Evolutionary conservation across 2,113 vertebrate genomes (phyloP).

Genomic region (Tamias sibiricus): DNA sequence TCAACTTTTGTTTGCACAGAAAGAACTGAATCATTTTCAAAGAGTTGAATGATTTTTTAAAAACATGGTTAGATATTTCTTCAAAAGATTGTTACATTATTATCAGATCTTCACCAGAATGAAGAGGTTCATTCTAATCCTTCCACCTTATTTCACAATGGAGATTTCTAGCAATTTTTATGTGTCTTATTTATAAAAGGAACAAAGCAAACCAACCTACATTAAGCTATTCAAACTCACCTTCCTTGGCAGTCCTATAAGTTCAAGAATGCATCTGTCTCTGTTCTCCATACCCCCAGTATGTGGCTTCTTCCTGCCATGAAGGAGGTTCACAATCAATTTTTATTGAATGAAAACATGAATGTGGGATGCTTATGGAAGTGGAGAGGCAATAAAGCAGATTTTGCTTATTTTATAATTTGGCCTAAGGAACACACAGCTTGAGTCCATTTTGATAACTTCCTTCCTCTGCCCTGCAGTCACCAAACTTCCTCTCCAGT

Average conservation of each 20-base stretch:
- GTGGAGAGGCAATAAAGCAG: not conserved
- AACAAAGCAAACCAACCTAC: not conserved
- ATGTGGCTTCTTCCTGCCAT: not conserved
- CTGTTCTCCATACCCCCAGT: not conserved
- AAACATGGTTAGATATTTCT: not conserved
- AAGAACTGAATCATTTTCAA: not conserved
- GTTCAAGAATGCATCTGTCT: not conserved
- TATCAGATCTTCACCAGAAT: not conserved
- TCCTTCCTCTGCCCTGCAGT: not conserved
- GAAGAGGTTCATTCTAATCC: not conserved
- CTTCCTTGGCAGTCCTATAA: not conserved
- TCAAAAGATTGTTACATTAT: not conserved
- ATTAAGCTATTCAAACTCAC: not conserved
- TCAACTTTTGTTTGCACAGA: not conserved
- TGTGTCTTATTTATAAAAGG: not conserved
- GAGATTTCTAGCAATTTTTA: not conserved
- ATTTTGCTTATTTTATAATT: not conserved
- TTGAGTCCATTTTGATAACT: not conserved
- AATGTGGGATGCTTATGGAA: not conserved
- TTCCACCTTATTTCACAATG: not conserved
- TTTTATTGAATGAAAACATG: not conserved
- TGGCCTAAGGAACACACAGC: not conserved
- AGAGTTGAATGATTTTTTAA: not conserved
- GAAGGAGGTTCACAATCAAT: not conserved
- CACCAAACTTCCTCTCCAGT: not conserved